A percentile compares a stretch with the other conserved stretches of the same genome.
Conservation (phyloP, 2,888 invertebrate genomes). For the Agrotis segetum region DNA sequence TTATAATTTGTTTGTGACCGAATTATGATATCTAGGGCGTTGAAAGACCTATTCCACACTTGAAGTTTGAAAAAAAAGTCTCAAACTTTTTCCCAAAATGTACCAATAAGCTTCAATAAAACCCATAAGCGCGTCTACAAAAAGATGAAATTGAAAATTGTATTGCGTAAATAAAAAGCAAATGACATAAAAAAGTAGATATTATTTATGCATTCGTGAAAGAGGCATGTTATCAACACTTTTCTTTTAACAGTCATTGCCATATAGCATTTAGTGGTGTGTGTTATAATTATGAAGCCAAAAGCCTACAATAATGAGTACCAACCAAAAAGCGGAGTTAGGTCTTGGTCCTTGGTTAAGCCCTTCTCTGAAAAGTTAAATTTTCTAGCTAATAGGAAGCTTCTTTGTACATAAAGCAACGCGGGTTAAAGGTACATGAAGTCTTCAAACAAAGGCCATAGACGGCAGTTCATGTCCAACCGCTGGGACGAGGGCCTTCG, state of each 20-base stretch:
- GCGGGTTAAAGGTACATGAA: not conserved
- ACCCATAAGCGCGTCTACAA: not conserved
- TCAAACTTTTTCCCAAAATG: not conserved
- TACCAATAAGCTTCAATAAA: not conserved
- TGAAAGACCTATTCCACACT: not conserved
- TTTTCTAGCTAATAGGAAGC: conserved; percentile 72
- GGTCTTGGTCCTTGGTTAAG: conserved; percentile 86
- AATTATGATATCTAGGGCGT: not conserved
- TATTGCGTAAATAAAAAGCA: conserved; percentile 15
- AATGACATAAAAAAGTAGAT: not conserved
- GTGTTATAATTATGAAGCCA: conserved; percentile 61
- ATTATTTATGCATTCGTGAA: conserved; percentile 7
- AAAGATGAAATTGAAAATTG: not conserved
- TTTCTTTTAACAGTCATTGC: conserved; percentile 8
- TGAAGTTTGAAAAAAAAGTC: not conserved
- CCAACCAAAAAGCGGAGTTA: conserved; percentile 87
- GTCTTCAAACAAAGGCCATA: too few relatives aligned
- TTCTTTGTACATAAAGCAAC: conserved; percentile 25
- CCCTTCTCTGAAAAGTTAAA: conserved; percentile 88
- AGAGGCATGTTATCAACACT: conserved; percentile 30
- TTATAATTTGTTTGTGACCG: not conserved
- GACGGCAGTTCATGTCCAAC: too few relatives aligned
- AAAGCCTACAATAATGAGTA: conserved; percentile 78
- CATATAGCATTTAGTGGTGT: conserved; percentile 39
- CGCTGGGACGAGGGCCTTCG: too few relatives aligned